phyloP scores from a whole-genome alignment of 2,797 vertebrate genomes.

The Enteromius radiatus region DNA sequence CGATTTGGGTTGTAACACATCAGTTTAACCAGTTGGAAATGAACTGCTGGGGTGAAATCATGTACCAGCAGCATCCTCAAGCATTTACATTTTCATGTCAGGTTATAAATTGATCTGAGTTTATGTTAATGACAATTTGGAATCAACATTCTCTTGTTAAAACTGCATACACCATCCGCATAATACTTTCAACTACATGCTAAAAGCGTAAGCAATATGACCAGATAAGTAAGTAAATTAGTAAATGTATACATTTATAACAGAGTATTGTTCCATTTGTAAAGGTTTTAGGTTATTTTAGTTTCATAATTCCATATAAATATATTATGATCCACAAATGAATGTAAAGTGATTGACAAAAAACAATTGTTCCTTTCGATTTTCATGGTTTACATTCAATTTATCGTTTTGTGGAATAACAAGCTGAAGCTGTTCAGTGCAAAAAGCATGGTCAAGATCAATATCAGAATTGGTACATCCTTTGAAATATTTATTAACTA shows the following conservation, averaged over 20 bases:
- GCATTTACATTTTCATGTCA: background rate
- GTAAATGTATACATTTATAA: background rate
- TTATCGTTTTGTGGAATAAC: too few relatives aligned
- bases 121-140: background rate
- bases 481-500: too few relatives aligned
- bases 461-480: too few relatives aligned
- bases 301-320: too few relatives aligned
- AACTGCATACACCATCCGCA: background rate
- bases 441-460: too few relatives aligned
- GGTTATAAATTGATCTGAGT: background rate
- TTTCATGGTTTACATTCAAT: too few relatives aligned
- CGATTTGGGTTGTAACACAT: background rate
- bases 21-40: background rate
- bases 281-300: background rate
- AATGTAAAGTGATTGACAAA: too few relatives aligned
- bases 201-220: background rate
- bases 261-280: background rate
- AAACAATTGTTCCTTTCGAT: too few relatives aligned
- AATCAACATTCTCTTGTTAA: background rate
- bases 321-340: too few relatives aligned
- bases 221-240: background rate
- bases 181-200: background rate
- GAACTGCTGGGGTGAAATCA: background rate
- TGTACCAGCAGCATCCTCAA: background rate
- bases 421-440: too few relatives aligned